A percentile compares a stretch with the other conserved stretches of the same genome.
Evolutionary conservation across 2,113 vertebrate genomes (phyloP).

Genomic region (Hippocampus comes): DNA sequence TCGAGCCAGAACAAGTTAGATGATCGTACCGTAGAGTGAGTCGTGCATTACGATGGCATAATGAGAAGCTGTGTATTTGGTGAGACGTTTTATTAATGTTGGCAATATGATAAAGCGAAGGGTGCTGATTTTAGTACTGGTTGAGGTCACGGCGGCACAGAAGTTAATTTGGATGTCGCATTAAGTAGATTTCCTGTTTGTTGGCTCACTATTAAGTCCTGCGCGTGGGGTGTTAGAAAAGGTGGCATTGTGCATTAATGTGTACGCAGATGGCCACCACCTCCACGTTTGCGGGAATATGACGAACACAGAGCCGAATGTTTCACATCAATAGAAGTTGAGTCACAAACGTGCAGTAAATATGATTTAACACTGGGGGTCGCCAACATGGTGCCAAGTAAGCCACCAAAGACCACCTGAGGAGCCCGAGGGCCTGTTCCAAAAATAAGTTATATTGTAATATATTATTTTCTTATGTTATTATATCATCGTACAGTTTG

Average conservation of each 20-base stretch:
- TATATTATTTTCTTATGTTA: too few relatives aligned
- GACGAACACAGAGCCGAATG: constrained; percentile 6
- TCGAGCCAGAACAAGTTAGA: constrained; percentile 3
- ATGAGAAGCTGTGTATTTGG: constrained; percentile 4
- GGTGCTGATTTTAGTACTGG: constrained; percentile 5
- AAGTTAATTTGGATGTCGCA: constrained; percentile 25
- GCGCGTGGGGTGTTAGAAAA: constrained; percentile 3
- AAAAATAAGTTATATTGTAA: background rate
- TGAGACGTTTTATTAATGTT: background rate
- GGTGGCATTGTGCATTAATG: constrained; percentile 1
- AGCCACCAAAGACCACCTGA: too few relatives aligned
- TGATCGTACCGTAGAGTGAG: constrained; percentile 4
- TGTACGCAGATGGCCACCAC: background rate
- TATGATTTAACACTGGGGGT: constrained; percentile 18
- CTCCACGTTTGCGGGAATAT: constrained; percentile 8
- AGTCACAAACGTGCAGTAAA: constrained; percentile 6
- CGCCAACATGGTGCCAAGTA: too few relatives aligned
- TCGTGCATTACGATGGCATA: constrained; percentile 1
- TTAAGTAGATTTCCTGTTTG: constrained; percentile 22
- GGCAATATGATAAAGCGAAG: constrained; percentile 1
- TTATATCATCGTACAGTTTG: too few relatives aligned
- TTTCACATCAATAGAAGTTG: constrained; percentile 9
- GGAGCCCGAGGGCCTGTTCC: too few relatives aligned
- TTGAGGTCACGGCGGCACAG: constrained; percentile 3
- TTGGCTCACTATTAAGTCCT: constrained; percentile 8